Conservation (phyloP, 2,797 vertebrate species). For the Alcedo quadribrachys region DNA sequence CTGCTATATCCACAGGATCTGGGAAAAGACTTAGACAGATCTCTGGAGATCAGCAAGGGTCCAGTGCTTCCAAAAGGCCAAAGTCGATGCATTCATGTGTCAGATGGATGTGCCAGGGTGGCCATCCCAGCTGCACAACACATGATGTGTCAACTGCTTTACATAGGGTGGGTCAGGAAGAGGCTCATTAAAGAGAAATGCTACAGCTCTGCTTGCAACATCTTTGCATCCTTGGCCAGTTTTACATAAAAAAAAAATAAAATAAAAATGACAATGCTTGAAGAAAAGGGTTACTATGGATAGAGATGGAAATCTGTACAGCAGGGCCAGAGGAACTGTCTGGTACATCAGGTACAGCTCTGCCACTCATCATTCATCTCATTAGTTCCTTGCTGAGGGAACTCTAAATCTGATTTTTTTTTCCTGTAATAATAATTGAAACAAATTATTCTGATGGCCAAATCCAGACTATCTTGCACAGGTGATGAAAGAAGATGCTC, state of each 20-base stretch:
- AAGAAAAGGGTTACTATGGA: slow-evolving; percentile 47
- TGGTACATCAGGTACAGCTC: not conserved
- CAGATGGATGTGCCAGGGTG: slow-evolving; percentile 52
- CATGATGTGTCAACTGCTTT: slow-evolving; percentile 70
- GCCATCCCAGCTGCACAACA: slow-evolving; percentile 66
- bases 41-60: slow-evolving; percentile 43
- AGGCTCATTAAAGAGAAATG: slow-evolving; percentile 73
- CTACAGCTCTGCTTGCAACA: slow-evolving; percentile 70
- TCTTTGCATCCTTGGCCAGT: slow-evolving; percentile 63
- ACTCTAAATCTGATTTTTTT: not conserved
- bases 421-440: not conserved
- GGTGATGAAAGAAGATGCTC: not conserved
- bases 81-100: slow-evolving; percentile 59
- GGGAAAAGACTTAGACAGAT: slow-evolving; percentile 33
- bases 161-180: slow-evolving; percentile 71
- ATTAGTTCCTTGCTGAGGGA: not conserved
- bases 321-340: not conserved
- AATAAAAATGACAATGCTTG: slow-evolving; percentile 4
- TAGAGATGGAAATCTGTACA: not conserved
- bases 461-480: not conserved
- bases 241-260: slow-evolving; percentile 13
- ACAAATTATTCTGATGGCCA: not conserved
- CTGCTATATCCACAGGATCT: slow-evolving; percentile 27
- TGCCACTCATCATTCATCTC: not conserved
- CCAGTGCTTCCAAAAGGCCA: slow-evolving; percentile 53